Base-by-base conservation (phyloP, 2,113 vertebrate species). In the Pelecanoides urinatrix region DNA sequence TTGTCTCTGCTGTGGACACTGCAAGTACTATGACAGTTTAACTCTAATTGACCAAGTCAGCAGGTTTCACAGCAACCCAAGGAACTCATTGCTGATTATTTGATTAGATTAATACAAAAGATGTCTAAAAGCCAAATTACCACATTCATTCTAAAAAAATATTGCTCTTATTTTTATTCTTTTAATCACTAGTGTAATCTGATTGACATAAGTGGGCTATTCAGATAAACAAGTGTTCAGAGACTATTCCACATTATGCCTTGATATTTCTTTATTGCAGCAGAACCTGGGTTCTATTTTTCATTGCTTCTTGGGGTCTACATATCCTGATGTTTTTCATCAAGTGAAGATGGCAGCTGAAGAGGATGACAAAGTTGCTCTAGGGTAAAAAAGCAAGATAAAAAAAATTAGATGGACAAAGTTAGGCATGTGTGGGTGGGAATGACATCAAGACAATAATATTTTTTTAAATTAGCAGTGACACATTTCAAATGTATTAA, bases 401-500 rank as follows among this genome's bases (percentile, higher is more conserved):
- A 9, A 77, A 81, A 79, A 52, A 77, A 25, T 19, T 50, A 68
- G n/a, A 84, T 72, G 56, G 82, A 91, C 77, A 74, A 86, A 85
- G n/a, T 80, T 77, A 95, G 58, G 71, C 45, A 65, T 42, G 18
- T 27, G 86, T 92, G 75, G 83, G 88, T 87, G 80, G 44, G 21
- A 89, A 65, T 72, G 88, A 74, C 12, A 91, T 61, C 16, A 77
- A 66, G 77, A 30, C 18, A 56, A 65, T 52, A 1, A 5, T 15
- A 56, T 58, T 75, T 88, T 42, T n/a, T 73, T 3, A 52, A 87
- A 94, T 83, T 61, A 78, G 21, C 53, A 53, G 13, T 75, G 79
- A 86, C 62, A 80, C 8, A 52, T 80, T 93, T 95, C 86, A 95
- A 95, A 94, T 29, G 73, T 90, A 66, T 62, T 76, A 74, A 88